These are phyloP conservation scores for Microplitis manilae DNA, from an alignment of 2,888 invertebrate species.

Conservation along the genomic window DNA sequence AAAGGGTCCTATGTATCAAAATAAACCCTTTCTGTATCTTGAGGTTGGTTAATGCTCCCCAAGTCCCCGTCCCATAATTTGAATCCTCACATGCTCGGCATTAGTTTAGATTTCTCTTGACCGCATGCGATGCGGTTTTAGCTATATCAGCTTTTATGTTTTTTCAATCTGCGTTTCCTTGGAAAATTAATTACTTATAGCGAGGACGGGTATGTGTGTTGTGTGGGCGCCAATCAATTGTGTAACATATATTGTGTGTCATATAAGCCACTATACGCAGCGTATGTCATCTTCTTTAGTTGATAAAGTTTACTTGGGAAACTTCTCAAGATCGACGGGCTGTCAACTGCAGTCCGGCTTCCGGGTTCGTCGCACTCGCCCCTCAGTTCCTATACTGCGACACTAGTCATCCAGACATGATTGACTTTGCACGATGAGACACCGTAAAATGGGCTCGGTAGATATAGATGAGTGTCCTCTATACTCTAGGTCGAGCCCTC, in stretches of 20 bases:
- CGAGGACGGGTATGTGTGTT: too few relatives aligned
- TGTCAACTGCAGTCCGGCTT: constrained; percentile 10
- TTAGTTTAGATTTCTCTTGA: not conserved
- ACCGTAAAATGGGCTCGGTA: not conserved
- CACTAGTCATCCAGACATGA: not conserved
- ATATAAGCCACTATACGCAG: not conserved
- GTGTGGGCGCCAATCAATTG: too few relatives aligned
- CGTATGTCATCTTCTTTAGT: not conserved
- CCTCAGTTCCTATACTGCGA: not conserved
- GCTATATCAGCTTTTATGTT: not conserved
- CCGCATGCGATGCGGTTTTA: not conserved
- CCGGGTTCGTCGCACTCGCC: constrained; percentile 11
- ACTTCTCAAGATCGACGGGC: not conserved
- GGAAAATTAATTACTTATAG: too few relatives aligned
- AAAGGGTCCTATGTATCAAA: not conserved
- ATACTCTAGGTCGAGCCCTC: constrained; percentile 5
- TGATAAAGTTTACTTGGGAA: not conserved
- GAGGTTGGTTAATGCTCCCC: not conserved
- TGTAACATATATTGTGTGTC: not conserved
- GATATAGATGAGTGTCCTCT: constrained; percentile 5
- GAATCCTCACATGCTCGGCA: not conserved
- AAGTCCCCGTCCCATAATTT: not conserved
- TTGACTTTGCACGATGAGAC: not conserved
- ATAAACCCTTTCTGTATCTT: not conserved
- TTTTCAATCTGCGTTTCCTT: too few relatives aligned